Base-by-base conservation (phyloP, 2,113 vertebrate species). In the Lepus americanus region DNA sequence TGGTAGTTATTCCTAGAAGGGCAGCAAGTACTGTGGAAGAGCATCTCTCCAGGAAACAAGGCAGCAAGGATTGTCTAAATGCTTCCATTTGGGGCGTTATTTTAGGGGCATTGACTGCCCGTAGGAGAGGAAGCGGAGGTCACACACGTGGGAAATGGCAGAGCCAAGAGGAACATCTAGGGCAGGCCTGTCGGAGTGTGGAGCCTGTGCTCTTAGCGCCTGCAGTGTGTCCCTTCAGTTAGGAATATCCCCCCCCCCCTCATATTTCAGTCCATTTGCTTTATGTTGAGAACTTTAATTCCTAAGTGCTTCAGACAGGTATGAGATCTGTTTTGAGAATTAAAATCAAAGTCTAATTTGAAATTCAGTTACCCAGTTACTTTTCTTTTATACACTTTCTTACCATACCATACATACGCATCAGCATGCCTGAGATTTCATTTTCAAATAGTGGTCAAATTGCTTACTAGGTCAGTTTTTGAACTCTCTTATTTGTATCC, bases 181-280 rank as follows among this genome's bases (percentile, higher is more conserved):
- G 55, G 14, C 55, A 59, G 14, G 13, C 66, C 49, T 67, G 19
- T 33, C 11, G 23, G 79, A 53, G 73, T 89, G 67, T 93, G 63
- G 44, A 95, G 36, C 33, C 69, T 51, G 6, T 89, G 51, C 33
- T 61, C 23, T 69, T 76, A 83, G 39, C n/a, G 23, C 74, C 53
- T 87, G 9, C 1, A 66, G 0, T 53, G 33, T 27, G 82, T 36
- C 74, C 70, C 59, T 22, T 44, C 44, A 44, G 44, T 44, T 44
- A 44, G 44, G 44, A 39, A 39, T 39, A 39, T 39, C 39, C 39
- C 39, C 5, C 39, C 39, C 5, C 39, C 39, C 39, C 8, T 79
- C 13, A 49, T 74, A 55, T 80, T 92, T 94, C 9, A 4, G 8
- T 90, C 95, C 16, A 73, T 86, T 92, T 95, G 55, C 89, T 92